phyloP scores from a whole-genome alignment of 2,113 vertebrate species.

The Piprites chloris region DNA sequence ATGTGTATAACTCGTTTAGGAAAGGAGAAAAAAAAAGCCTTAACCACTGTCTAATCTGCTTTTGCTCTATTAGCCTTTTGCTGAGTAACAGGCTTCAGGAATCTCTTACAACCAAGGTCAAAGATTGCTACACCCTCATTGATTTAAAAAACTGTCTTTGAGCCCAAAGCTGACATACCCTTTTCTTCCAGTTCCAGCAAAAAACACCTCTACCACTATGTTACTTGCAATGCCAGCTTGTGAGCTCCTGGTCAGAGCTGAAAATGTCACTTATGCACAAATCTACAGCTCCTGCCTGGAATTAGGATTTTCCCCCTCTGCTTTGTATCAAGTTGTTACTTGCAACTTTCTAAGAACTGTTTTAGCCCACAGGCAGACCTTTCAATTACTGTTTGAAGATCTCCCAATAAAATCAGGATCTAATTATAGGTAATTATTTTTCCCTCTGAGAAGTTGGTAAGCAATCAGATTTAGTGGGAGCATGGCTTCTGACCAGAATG shows the following conservation, averaged over 20 bases:
- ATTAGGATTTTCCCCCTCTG: neutral
- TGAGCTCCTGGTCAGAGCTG: neutral
- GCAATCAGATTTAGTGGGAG: neutral
- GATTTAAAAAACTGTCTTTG: neutral
- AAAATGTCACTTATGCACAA: neutral
- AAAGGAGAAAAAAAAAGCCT: neutral
- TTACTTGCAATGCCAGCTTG: neutral
- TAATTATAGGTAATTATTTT: neutral
- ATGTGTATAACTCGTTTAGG: neutral
- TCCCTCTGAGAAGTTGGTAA: neutral
- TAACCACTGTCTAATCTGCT: neutral
- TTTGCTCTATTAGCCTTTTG: neutral
- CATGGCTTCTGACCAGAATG: neutral
- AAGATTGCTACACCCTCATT: neutral
- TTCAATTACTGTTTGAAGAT: neutral
- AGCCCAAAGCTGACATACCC: neutral
- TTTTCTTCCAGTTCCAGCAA: neutral
- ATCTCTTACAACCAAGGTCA: neutral
- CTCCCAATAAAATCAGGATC: neutral
- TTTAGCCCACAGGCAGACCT: slow-evolving; percentile 8
- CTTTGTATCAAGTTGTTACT: neutral
- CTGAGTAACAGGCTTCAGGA: neutral
- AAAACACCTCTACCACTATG: neutral
- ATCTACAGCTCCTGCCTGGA: neutral
- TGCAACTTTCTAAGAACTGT: neutral